Evolutionary conservation across 2,113 vertebrate species (phyloP).

Genomic region (Macheiramphus alcinus): DNA sequence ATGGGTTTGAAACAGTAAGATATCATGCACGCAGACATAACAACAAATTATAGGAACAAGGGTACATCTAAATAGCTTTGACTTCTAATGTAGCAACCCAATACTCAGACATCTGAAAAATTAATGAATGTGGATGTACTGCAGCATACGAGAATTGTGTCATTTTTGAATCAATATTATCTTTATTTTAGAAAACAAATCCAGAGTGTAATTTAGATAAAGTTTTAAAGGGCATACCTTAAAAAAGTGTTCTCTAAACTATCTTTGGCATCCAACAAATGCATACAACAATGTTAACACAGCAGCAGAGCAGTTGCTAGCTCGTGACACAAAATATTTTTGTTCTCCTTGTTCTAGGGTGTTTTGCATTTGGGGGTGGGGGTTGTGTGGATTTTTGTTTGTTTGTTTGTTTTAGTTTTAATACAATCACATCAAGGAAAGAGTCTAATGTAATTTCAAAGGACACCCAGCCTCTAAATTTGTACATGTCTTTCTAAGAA

Average conservation of each 20-base stretch:
- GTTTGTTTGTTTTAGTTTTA: neutral
- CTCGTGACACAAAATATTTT: neutral
- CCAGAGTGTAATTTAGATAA: neutral
- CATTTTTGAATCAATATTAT: neutral
- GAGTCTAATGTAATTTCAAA: neutral
- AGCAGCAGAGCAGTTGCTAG: neutral
- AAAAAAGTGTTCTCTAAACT: neutral
- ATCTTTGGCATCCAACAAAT: neutral
- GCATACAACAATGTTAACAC: neutral
- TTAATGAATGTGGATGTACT: neutral
- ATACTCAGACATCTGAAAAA: neutral
- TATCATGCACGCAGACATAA: constrained; percentile 12
- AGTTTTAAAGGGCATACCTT: neutral
- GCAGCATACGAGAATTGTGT: neutral
- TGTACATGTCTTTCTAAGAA: neutral
- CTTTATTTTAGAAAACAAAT: neutral
- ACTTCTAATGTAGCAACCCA: neutral
- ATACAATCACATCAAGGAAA: neutral
- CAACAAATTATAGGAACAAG: neutral
- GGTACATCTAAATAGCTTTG: neutral
- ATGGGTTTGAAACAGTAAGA: neutral
- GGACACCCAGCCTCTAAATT: neutral
- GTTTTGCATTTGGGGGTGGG: too few species aligned
- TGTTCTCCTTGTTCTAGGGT: neutral
- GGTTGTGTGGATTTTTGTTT: neutral